Base-by-base conservation (phyloP, 2,888 invertebrate genomes). In the Tetragonula carbonaria region DNA sequence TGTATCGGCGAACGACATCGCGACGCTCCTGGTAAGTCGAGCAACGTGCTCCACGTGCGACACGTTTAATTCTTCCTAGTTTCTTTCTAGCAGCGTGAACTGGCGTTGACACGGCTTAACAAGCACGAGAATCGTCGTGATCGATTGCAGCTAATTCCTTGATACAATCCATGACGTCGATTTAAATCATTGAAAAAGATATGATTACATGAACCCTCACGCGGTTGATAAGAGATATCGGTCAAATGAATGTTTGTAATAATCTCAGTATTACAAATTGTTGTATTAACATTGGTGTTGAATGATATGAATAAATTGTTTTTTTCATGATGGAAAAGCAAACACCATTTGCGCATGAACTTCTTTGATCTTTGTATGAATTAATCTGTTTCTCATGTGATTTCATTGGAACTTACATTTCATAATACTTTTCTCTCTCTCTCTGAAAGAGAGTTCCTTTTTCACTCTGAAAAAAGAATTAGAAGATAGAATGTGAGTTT, bases 11-110 rank as follows among this genome's bases (percentile, higher is more conserved):
- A 14, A 33, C 23, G 6, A n/a, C 55, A 3, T 45, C 14, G 33
- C 8, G 21, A 62, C 38, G 16, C 28, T 18, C 18, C 59, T 16
- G 80, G 82, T 82, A 74, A 82, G 80, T 70, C 70, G 5, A 59
- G 18, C 63, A 70, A 65, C 16, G 13, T 65, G 16, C 8, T 66
- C 14, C 4, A 23, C 8, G 45, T 8, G 45, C 16, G 21, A 33
- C 14, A 51, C 3, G 28, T 33, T 18, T 13, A 38, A 38, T 45
- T 45, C 13, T 68, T 18, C 13, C 3, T 51, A 33, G 45, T 8
- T 45, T 45, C 45, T 65, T 65, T 45, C 18, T 2, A 23, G 14
- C 23, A 6, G 14, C 18, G 6, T 2, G 23, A 23, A 53, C 18
- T 62, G 28, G 28, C 13, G 11, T 45, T 57, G 18, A 59, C 14